These are phyloP conservation scores for Sinotaia quadrata DNA, from an alignment of 2,888 invertebrate species.

Conservation along the genomic window DNA sequence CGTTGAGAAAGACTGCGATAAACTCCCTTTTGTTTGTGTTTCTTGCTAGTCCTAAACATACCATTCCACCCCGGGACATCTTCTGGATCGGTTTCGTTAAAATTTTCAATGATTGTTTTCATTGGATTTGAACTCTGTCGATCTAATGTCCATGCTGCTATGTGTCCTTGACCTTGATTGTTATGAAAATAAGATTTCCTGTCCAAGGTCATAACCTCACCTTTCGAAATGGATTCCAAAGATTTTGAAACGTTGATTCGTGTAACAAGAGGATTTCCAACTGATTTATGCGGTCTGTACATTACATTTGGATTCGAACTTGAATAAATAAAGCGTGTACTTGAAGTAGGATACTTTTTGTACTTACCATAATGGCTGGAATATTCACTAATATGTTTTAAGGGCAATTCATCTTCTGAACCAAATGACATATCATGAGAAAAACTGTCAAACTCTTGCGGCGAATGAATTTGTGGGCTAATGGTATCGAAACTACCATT, in stretches of 20 bases:
- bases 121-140: conserved; percentile 13
- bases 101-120: conserved; percentile 27
- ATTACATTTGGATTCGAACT: conserved; percentile 10
- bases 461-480: neutral
- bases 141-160: neutral
- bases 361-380: too few species aligned
- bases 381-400: too few species aligned
- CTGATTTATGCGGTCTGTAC: conserved; percentile 25
- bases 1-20: conserved; percentile 25
- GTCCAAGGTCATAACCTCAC: neutral
- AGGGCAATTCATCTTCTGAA: conserved; percentile 15
- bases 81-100: conserved; percentile 6
- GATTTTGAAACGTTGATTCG: conserved; percentile 28
- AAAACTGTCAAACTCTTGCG: neutral
- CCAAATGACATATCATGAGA: conserved; percentile 10
- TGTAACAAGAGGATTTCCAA: conserved; percentile 27
- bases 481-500: neutral
- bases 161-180: neutral
- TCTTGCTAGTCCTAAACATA: conserved; percentile 12
- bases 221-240: neutral
- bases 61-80: conserved; percentile 15
- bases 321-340: too few species aligned
- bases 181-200: neutral
- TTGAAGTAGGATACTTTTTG: too few species aligned
- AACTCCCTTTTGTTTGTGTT: conserved; percentile 16